Base-by-base conservation (phyloP, 2,797 vertebrate species). In the Lindbergichthys nudifrons region DNA sequence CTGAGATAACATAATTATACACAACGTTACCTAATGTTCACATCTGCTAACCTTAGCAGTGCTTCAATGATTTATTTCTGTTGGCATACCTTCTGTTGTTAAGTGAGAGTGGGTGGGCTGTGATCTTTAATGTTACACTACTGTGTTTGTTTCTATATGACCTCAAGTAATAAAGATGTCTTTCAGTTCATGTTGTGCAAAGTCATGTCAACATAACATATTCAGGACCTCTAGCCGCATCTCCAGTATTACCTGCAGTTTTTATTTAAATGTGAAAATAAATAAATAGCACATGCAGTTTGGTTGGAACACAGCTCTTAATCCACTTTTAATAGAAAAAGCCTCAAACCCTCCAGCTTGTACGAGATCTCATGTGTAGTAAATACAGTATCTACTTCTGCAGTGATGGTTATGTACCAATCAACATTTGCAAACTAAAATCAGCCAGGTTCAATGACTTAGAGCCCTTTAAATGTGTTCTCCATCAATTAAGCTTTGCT, bases 21-120 rank as follows among this genome's bases (percentile, higher is more conserved):
- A 82, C 70, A 80, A 75, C 85, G 81, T 91, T 90, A 87, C 82
- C 80, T 79, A 80, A 84, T 85, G 79, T 83, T 87, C 68, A 79
- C 79, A 88, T 76, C 75, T 83, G 84, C 82, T 88, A 81, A 86
- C 83, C 86, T 85, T 78, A 77, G 81, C 78, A 26, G 21, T 32
- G 77, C 58, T 10, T 47, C 47, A 13, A 3, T 81, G 71, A 73
- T 80, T 78, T 65, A 64, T 86, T 50, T 68, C 53, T 82, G 73
- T 70, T 82, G 83, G 83, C 85, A 72, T 58, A 62, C n/a, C 47
- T 36, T 75, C 14, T 79, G 70, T 67, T 81, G 80, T 66, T 10
- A 30, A 51, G 60, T 45, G 15, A 63, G 62, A 54, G 46, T 57
- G 70, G 18, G 23, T 45, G 67, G 59, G 60, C 57, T 66, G 43